These are phyloP conservation scores for Iphiclides podalirius DNA, from an alignment of 2,888 invertebrate genomes.

Conservation along the genomic window DNA sequence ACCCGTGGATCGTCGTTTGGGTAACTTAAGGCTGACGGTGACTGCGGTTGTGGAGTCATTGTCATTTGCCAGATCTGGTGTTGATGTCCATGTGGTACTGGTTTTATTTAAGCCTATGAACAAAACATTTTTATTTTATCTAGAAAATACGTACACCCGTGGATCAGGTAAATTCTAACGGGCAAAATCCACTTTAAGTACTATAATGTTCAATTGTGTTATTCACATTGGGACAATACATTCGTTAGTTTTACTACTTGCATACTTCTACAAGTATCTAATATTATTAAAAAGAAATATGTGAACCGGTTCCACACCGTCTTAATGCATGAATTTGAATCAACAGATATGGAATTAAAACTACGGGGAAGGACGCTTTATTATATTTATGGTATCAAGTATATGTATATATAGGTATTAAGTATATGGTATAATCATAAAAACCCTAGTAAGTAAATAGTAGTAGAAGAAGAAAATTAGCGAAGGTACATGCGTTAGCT, in stretches of 20 bases:
- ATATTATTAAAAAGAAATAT: background rate
- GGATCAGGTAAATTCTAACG: too few relatives aligned
- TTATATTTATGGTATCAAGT: too few relatives aligned
- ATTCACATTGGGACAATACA: background rate
- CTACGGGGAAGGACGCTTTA: too few relatives aligned
- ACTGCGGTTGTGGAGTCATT: conserved; percentile 82
- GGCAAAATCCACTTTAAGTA: too few relatives aligned
- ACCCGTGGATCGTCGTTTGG: conserved; percentile 82
- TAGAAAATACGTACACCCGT: too few relatives aligned
- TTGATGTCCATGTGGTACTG: conserved; percentile 88
- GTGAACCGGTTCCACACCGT: background rate
- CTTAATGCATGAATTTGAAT: too few relatives aligned
- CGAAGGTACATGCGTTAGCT: background rate
- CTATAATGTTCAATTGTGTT: background rate
- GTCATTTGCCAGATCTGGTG: conserved; percentile 85
- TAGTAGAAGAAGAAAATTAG: conserved; percentile 2
- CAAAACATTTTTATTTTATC: conserved; percentile 1
- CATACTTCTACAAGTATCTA: background rate
- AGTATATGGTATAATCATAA: too few relatives aligned
- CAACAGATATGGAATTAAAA: too few relatives aligned
- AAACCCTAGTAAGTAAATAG: too few relatives aligned
- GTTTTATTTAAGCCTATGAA: conserved; percentile 61
- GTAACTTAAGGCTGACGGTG: conserved; percentile 85
- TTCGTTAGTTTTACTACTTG: background rate
- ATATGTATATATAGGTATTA: too few relatives aligned